Conservation (phyloP, 2,113 vertebrate genomes). For the Callospermophilus lateralis region DNA sequence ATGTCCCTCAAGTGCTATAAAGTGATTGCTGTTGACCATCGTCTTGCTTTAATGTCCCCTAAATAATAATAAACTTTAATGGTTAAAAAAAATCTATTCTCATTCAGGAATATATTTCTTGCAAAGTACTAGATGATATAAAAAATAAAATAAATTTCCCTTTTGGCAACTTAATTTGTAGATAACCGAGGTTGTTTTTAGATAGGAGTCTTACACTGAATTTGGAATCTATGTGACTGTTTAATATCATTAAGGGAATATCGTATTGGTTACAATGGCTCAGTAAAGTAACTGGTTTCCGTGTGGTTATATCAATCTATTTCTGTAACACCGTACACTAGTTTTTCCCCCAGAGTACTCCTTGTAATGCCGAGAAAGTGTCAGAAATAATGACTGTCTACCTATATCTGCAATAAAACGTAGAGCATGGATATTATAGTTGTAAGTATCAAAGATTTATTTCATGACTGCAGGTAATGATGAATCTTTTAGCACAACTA, state of each 20-base stretch:
- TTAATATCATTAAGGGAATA: slow-evolving; percentile 92
- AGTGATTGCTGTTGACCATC: slow-evolving; percentile 80
- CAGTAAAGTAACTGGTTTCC: slow-evolving; percentile 88
- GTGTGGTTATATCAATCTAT: slow-evolving; percentile 91
- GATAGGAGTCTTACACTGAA: slow-evolving; percentile 84
- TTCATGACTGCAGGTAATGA: slow-evolving; percentile 94
- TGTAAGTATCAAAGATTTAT: slow-evolving; percentile 95
- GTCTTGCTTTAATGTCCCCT: slow-evolving; percentile 82
- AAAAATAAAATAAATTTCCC: slow-evolving; percentile 81
- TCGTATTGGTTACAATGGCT: slow-evolving; percentile 87
- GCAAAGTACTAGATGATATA: slow-evolving; percentile 79
- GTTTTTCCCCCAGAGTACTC: slow-evolving; percentile 90
- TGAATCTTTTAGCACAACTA: slow-evolving; percentile 95
- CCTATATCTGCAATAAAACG: slow-evolving; percentile 93
- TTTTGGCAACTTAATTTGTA: slow-evolving; percentile 87
- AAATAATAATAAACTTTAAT: slow-evolving; percentile 84
- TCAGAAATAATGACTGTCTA: slow-evolving; percentile 94
- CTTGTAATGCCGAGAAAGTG: slow-evolving; percentile 92
- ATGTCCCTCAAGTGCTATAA: slow-evolving; percentile 75
- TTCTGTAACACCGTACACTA: slow-evolving; percentile 89
- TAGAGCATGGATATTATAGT: slow-evolving; percentile 93
- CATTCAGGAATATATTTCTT: slow-evolving; percentile 80
- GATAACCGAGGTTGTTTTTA: slow-evolving; percentile 82
- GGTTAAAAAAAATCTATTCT: slow-evolving; percentile 71
- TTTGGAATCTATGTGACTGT: slow-evolving; percentile 85